Evolutionary conservation across 2,113 vertebrate genomes (phyloP), one percentile per base, ranked within the genome.

Genomic region (Prionailurus viverrinus): DNA sequence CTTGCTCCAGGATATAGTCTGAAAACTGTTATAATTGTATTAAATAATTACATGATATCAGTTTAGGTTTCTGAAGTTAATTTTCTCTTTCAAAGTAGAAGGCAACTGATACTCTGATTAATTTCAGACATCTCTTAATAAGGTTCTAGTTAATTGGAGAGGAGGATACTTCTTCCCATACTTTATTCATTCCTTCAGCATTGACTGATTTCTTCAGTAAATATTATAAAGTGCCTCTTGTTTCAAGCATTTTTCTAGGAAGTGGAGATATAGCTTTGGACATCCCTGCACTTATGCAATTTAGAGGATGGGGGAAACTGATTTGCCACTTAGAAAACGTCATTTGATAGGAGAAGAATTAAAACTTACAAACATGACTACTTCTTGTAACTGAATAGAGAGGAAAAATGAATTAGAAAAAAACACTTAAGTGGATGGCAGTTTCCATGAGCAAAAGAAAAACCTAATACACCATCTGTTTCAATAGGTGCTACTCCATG

Each of bases 31-130:
- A 16, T 6, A 94, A 91, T 6, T 53, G 4, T 36, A 83, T 76
- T 86, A 95, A 93, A 95, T 88, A 51, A 78, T 95, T 6, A 19
- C 15, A 87, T 61, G 13, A 73, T 89, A 93, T 68, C 36, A 68
- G 11, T 79, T 73, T 74, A 41, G 31, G 65, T 53, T 74, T 94
- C 91, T 84, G 31, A 80, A 93, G 83, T 82, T 74, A 74, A 10
- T 58, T 87, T 91, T 90, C 27, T 81, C 65, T 93, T 90, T 80
- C 87, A 95, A 94, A 86, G 74, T 78, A 78, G 41, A 90, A 90
- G 31, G 21, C 33, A 94, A 53, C 53, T 87, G 86, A 61, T 79
- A 48, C 83, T 93, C 82, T 86, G 45, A 89, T 81, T 45, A 71
- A 91, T 74, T 91, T 96, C 27, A 45, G n/a, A 65, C 58, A 74